A percentile compares a stretch with the other conserved stretches of the same genome.
These are phyloP conservation scores for Garrulus glandarius DNA, from an alignment of 2,797 vertebrate genomes.

Conservation along the genomic window DNA sequence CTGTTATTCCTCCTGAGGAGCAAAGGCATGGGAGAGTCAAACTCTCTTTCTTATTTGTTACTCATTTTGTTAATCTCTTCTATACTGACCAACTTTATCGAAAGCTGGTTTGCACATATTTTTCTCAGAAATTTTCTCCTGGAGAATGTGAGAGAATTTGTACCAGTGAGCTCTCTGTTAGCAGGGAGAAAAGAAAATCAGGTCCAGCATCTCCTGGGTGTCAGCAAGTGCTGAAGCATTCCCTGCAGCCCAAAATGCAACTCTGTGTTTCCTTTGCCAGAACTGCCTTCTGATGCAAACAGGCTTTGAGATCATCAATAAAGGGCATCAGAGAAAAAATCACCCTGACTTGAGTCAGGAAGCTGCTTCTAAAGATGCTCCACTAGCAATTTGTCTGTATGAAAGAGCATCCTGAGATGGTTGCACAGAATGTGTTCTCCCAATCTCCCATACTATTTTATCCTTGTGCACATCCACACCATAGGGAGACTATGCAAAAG, in stretches of 20 bases:
- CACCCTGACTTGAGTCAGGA: background rate
- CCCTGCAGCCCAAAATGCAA: background rate
- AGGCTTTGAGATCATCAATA: background rate
- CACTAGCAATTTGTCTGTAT: background rate
- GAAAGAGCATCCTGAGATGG: background rate
- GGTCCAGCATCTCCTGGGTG: background rate
- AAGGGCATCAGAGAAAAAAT: background rate
- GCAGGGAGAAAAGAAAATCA: background rate
- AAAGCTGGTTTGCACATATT: background rate
- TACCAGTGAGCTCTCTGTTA: background rate
- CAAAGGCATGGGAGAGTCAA: background rate
- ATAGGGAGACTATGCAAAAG: accelerated
- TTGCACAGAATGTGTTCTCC: background rate
- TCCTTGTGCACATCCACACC: background rate
- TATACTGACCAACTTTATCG: no score
- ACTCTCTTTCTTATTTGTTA: background rate
- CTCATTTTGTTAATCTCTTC: background rate
- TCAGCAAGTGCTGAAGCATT: background rate
- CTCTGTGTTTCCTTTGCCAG: background rate
- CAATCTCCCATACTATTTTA: accelerated
- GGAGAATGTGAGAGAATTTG: background rate
- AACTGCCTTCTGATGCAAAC: background rate
- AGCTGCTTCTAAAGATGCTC: background rate
- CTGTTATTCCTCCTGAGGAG: background rate
- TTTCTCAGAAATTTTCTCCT: background rate